phyloP scores from a whole-genome alignment of 2,113 vertebrate species.

The Leuciscus idus region DNA sequence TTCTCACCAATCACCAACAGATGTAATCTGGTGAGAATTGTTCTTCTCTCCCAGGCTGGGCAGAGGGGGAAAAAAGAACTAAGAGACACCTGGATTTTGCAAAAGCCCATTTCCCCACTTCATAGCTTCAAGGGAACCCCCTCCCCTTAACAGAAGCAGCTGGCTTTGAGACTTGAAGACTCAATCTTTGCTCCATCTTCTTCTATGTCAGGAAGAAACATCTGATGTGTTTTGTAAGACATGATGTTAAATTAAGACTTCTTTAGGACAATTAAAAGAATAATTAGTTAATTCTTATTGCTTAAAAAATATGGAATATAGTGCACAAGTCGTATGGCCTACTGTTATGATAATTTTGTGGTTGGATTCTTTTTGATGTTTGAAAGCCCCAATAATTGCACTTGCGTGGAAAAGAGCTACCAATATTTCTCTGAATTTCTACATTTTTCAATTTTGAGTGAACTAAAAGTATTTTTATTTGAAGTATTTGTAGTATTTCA shows the following conservation, averaged over 20 bases:
- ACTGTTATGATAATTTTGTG: background rate
- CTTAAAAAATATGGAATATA: background rate
- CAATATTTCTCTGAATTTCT: background rate
- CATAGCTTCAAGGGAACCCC: slow-evolving; percentile 4
- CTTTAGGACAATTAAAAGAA: background rate
- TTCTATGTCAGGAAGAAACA: slow-evolving; percentile 3
- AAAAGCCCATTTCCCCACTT: slow-evolving; percentile 54
- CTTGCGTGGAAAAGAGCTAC: background rate
- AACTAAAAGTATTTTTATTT: too few relatives aligned
- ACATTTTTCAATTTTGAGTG: background rate
- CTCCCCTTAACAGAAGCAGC: slow-evolving; percentile 36
- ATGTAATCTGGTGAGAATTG: slow-evolving; percentile 73
- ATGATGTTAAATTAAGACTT: background rate
- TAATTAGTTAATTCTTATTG: background rate
- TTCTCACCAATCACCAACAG: slow-evolving; percentile 68
- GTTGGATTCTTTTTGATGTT: background rate
- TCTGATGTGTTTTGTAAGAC: slow-evolving; percentile 18
- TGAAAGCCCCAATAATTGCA: background rate
- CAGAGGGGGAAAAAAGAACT: slow-evolving; percentile 59
- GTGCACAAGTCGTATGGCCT: background rate
- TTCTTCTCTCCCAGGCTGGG: slow-evolving; percentile 68
- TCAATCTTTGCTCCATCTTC: background rate
- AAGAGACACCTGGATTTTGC: slow-evolving; percentile 72
- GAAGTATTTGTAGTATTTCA: too few relatives aligned
- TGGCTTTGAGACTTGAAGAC: slow-evolving; percentile 28